Conservation (phyloP, 2,888 invertebrate species). For the Amorpha juglandis region DNA sequence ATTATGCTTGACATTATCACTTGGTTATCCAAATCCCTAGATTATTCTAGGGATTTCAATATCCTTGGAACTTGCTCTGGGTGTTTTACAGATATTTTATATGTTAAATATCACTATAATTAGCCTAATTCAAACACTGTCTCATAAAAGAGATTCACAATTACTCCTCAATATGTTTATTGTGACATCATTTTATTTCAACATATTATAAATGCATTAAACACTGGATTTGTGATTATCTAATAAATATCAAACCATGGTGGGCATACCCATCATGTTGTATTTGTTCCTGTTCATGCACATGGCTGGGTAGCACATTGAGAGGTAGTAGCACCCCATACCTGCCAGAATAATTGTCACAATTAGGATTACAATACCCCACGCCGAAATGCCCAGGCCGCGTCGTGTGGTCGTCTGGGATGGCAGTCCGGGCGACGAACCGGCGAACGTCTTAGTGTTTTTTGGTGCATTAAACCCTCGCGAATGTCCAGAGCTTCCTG, state of each 20-base stretch:
- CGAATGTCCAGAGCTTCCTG: conserved; percentile 41
- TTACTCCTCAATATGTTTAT: neutral
- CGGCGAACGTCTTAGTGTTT: conserved; percentile 50
- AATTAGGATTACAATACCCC: conserved; percentile 85
- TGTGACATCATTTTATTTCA: too few relatives aligned
- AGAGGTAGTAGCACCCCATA: conserved; percentile 85
- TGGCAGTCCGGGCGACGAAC: conserved; percentile 55
- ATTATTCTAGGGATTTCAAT: neutral
- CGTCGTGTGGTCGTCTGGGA: conserved; percentile 55
- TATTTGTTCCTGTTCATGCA: conserved; percentile 84
- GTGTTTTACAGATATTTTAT: neutral
- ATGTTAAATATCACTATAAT: neutral
- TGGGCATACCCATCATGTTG: conserved; percentile 81
- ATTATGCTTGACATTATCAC: conserved; percentile 10
- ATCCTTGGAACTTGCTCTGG: neutral
- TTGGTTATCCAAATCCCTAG: too few relatives aligned
- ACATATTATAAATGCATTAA: conserved; percentile 2
- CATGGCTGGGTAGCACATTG: conserved; percentile 87
- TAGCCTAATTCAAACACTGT: neutral
- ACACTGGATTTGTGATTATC: neutral
- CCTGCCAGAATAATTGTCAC: conserved; percentile 78
- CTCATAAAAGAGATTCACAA: neutral
- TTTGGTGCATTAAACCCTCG: conserved; percentile 45
- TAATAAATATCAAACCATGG: conserved; percentile 53
- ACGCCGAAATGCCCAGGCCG: conserved; percentile 85